Percentiles rank a stretch among this genome's conserved stretches.
Evolutionary conservation across 2,113 vertebrate species (phyloP).

Genomic region (Oryzias woworae): DNA sequence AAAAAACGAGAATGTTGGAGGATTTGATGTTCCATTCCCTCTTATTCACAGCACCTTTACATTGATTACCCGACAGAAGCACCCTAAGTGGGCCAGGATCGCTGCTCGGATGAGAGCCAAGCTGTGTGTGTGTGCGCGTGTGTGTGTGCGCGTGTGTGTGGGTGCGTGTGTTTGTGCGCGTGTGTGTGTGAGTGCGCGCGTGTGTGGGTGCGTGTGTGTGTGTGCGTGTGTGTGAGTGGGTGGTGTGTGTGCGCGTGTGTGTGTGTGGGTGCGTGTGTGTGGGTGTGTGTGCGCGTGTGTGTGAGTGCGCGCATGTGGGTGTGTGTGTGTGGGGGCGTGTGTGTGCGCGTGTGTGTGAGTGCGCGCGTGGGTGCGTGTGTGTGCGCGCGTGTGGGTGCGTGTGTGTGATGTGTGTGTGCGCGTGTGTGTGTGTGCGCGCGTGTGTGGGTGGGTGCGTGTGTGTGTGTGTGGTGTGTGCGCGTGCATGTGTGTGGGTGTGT

Average conservation of each 20-base stretch:
- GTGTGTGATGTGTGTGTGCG: slow-evolving; percentile 1
- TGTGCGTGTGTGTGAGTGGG: too few relatives aligned
- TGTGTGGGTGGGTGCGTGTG: too few relatives aligned
- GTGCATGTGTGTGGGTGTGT: too few relatives aligned
- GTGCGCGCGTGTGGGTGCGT: slow-evolving; percentile 20
- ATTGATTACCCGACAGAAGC: slow-evolving; percentile 76
- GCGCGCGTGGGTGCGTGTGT: slow-evolving; percentile 46
- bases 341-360: slow-evolving; percentile 29
- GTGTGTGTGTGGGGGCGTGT: slow-evolving; percentile 32
- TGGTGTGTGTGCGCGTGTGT: slow-evolving; percentile 30
- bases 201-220: slow-evolving; percentile 24
- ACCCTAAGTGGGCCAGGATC: slow-evolving; percentile 57
- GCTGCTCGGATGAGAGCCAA: slow-evolving; percentile 20
- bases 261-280: slow-evolving; percentile 31
- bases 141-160: too few relatives aligned
- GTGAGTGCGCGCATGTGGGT: too few relatives aligned
- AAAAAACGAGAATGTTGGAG: slow-evolving; percentile 75
- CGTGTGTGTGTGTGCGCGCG: too few relatives aligned
- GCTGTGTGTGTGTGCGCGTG: too few relatives aligned
- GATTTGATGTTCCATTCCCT: slow-evolving; percentile 74
- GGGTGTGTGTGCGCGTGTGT: slow-evolving; percentile 32
- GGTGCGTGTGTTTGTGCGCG: too few relatives aligned
- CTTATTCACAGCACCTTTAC: slow-evolving; percentile 76
- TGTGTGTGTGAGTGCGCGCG: too few relatives aligned
- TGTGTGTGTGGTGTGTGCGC: too few relatives aligned